These are phyloP conservation scores for Chrysomallon squamiferum DNA, from an alignment of 1,140 invertebrate genomes.

Conservation along the genomic window DNA sequence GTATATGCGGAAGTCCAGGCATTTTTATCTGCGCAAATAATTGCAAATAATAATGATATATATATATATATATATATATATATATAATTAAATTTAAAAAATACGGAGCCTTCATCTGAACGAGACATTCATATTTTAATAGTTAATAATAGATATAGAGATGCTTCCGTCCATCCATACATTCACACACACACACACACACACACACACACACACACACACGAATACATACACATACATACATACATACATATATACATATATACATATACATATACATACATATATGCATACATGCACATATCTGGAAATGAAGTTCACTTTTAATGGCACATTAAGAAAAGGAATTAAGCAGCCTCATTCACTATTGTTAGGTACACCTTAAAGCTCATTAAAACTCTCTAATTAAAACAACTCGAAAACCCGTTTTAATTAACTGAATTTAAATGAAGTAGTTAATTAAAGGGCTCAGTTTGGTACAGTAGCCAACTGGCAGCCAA, in stretches of 20 bases:
- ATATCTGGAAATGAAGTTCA: too few species aligned
- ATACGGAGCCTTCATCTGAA: not conserved
- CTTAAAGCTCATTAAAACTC: too few species aligned
- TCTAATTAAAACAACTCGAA: too few species aligned
- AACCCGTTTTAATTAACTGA: too few species aligned
- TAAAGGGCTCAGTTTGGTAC: too few species aligned
- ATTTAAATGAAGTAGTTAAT: too few species aligned
- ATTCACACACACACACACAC: not conserved
- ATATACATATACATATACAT: slow-evolving; percentile 7
- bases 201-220: not conserved
- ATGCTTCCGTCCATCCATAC: not conserved
- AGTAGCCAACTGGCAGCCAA: too few species aligned
- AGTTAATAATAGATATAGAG: not conserved
- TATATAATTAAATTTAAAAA: too few species aligned
- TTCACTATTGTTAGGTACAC: too few species aligned
- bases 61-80: not conserved
- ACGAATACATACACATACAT: not conserved
- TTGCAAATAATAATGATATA: not conserved
- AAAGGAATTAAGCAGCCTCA: too few species aligned
- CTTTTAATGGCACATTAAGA: too few species aligned
- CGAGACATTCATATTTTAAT: not conserved
- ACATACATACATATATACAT: not conserved
- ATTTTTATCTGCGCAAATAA: not conserved
- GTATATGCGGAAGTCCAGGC: not conserved
- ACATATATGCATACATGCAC: slow-evolving; percentile 6